These are phyloP conservation scores for Lepidurus apus DNA, from an alignment of 1,140 invertebrate genomes.

Conservation along the genomic window DNA sequence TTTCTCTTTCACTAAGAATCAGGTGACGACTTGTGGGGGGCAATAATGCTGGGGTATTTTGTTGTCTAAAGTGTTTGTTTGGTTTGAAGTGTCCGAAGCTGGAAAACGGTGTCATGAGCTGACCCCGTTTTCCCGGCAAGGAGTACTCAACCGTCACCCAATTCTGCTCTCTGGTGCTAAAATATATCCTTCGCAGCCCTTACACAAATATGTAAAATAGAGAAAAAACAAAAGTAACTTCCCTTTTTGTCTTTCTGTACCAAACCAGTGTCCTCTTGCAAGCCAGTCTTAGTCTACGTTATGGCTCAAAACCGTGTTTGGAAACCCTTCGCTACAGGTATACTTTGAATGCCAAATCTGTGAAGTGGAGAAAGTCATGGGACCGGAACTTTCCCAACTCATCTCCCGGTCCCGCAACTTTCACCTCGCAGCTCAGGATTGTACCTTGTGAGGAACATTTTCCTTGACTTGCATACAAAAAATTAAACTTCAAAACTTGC, in stretches of 20 bases:
- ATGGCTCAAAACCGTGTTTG: too few species aligned
- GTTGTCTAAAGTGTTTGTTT: background rate
- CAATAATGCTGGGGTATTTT: background rate
- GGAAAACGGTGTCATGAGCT: background rate
- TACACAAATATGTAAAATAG: too few species aligned
- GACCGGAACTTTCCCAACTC: slow-evolving; percentile 9
- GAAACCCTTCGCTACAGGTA: too few species aligned
- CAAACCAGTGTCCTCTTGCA: too few species aligned
- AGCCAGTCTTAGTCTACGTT: too few species aligned
- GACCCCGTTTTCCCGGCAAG: slow-evolving; percentile 1
- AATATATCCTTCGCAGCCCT: too few species aligned
- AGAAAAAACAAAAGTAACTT: too few species aligned
- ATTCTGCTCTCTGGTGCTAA: background rate
- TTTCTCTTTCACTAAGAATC: background rate
- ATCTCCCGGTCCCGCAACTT: background rate
- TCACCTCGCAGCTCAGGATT: background rate
- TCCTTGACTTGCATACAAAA: too few species aligned
- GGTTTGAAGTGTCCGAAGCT: background rate
- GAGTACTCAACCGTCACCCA: background rate
- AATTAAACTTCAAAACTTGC: background rate
- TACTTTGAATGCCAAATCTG: background rate
- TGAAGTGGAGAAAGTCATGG: background rate
- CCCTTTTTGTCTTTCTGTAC: too few species aligned
- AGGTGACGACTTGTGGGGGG: background rate
- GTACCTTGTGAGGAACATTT: background rate